Percentiles rank a stretch among this genome's conserved stretches.
phyloP scores from a whole-genome alignment of 2,888 invertebrate species.

The Pammene fasciana region DNA sequence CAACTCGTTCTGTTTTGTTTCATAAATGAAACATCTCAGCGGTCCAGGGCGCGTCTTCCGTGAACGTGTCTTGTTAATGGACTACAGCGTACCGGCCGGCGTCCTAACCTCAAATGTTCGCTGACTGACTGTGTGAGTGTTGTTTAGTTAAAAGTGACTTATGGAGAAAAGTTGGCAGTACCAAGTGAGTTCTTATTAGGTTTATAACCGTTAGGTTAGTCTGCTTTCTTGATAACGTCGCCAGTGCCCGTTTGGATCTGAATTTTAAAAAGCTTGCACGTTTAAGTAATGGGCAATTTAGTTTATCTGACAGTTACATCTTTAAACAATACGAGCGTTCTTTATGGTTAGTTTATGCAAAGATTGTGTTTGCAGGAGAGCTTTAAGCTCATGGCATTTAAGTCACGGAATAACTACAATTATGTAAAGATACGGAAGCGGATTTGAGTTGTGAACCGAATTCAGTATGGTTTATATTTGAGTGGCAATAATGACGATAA shows the following conservation, averaged over 20 bases:
- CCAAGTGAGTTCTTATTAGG: constrained; percentile 63
- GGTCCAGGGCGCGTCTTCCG: background rate
- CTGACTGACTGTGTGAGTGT: constrained; percentile 74
- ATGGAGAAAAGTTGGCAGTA: constrained; percentile 63
- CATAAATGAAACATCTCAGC: background rate
- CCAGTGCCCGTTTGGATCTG: constrained; percentile 19
- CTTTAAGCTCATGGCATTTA: constrained; percentile 38
- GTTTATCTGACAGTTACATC: constrained; percentile 68
- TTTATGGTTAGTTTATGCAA: constrained; percentile 60
- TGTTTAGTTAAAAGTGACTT: constrained; percentile 58
- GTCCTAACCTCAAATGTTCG: constrained; percentile 59
- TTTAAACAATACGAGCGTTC: constrained; percentile 54
- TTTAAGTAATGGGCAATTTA: constrained; percentile 66
- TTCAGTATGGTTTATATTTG: constrained; percentile 1
- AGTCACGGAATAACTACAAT: constrained; percentile 27
- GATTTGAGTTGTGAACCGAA: constrained; percentile 1
- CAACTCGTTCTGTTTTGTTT: background rate
- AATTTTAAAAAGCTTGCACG: constrained; percentile 46
- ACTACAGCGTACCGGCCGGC: constrained; percentile 56
- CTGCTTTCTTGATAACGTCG: constrained; percentile 37
- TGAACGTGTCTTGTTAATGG: constrained; percentile 14
- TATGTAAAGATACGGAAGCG: constrained; percentile 5
- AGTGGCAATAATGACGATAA: background rate
- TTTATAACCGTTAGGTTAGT: constrained; percentile 48
- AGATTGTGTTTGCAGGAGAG: constrained; percentile 42